Evolutionary conservation across 2,888 invertebrate species (phyloP).

Genomic region (Agelastica alni): DNA sequence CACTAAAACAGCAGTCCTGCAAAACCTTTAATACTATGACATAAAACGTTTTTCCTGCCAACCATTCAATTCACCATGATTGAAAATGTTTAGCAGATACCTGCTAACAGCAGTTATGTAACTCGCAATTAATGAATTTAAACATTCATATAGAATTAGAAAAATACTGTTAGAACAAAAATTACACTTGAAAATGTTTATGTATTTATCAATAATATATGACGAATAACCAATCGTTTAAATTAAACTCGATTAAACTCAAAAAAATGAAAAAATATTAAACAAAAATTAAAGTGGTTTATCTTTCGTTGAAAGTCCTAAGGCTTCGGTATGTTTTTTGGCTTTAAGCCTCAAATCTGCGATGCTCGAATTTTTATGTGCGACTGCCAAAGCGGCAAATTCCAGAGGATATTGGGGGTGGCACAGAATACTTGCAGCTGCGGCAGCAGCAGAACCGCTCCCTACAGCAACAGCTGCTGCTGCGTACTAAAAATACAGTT

Average conservation of each 20-base stretch:
- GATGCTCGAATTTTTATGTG: slow-evolving; percentile 88
- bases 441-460: slow-evolving; percentile 55
- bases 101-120: no score
- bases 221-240: background rate
- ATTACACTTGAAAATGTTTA: background rate
- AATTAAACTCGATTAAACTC: no score
- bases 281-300: slow-evolving; percentile 34
- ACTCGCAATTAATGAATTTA: no score
- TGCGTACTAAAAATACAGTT: slow-evolving; percentile 55
- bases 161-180: no score
- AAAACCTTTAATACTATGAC: no score
- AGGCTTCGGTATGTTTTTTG: slow-evolving; percentile 87
- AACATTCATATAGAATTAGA: no score
- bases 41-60: no score
- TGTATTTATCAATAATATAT: background rate
- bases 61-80: no score
- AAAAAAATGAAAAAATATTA: slow-evolving; percentile 1
- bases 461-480: slow-evolving; percentile 63
- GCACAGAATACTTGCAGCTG: slow-evolving; percentile 63
- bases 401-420: slow-evolving; percentile 74
- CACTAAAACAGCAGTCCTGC: no score
- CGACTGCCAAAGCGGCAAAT: slow-evolving; percentile 79
- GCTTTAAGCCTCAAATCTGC: slow-evolving; percentile 93
- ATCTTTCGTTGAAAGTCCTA: slow-evolving; percentile 62
- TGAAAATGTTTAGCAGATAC: no score